Conservation (phyloP, 64 coral and sea anemone genomes). For the Anthopleura sola region DNA sequence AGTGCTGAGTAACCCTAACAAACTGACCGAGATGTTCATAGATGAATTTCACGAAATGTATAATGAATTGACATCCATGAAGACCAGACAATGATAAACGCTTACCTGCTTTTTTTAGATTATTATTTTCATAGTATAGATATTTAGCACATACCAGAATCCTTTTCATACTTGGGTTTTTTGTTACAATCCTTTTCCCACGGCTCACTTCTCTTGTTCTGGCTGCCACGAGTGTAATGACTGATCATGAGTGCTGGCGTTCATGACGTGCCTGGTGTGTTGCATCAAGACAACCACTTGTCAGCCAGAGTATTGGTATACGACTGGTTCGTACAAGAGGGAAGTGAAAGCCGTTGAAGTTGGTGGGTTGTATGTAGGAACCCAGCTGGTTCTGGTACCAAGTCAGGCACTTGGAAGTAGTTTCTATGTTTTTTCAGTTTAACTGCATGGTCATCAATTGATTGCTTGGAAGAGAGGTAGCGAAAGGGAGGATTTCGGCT, state of each 20-base stretch:
- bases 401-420: too few relatives aligned
- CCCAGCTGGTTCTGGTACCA: too few relatives aligned
- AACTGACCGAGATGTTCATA: constrained; percentile 63
- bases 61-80: not conserved
- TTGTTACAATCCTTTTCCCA: not conserved
- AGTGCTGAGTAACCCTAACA: constrained; percentile 41
- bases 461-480: too few relatives aligned
- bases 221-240: not conserved
- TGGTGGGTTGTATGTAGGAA: too few relatives aligned
- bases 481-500: too few relatives aligned
- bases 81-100: not conserved
- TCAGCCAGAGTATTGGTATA: not conserved
- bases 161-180: not conserved
- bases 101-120: not conserved
- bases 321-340: not conserved
- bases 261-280: not conserved
- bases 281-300: not conserved
- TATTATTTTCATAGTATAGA: not conserved
- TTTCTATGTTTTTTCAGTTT: too few relatives aligned
- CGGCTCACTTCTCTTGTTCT: not conserved
- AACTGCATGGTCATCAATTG: too few relatives aligned
- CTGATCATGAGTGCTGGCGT: not conserved
- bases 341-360: too few relatives aligned
- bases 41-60: constrained; percentile 79
- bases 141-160: not conserved